A percentile compares a stretch with the other conserved stretches of the same genome.
Conservation (phyloP, 2,888 invertebrate species). For the Scaptomyza flava region DNA sequence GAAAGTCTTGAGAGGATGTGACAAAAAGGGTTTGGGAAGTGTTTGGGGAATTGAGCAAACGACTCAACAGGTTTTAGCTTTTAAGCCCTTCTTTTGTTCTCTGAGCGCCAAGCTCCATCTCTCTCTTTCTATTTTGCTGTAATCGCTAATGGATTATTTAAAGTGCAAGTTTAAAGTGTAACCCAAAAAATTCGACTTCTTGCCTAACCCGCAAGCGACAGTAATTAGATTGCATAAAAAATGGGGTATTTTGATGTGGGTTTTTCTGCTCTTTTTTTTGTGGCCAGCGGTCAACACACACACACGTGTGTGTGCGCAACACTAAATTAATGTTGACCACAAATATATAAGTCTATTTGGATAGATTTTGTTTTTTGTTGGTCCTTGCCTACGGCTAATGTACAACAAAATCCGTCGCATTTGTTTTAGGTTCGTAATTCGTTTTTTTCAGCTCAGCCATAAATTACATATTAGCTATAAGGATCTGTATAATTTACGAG, state of each 20-base stretch:
- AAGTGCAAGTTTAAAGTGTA: constrained; percentile 66
- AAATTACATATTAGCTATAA: constrained; percentile 79
- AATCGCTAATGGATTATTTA: constrained; percentile 78
- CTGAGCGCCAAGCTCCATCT: constrained; percentile 21
- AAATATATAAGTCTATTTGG: constrained; percentile 48
- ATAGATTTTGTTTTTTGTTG: constrained; percentile 18
- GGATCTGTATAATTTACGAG: constrained; percentile 79
- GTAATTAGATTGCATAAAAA: constrained; percentile 73
- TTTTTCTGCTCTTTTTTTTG: constrained; percentile 15
- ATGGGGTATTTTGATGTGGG: constrained; percentile 54
- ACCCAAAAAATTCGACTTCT: neutral
- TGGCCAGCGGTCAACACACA: constrained; percentile 37
- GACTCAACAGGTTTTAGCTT: constrained; percentile 85
- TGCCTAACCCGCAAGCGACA: constrained; percentile 23
- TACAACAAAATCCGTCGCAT: constrained; percentile 69
- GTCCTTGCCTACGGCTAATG: constrained; percentile 66
- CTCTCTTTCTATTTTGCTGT: constrained; percentile 36
- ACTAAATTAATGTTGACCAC: constrained; percentile 53
- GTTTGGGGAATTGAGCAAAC: constrained; percentile 83
- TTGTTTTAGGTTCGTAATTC: constrained; percentile 59
- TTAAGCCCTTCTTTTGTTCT: constrained; percentile 68
- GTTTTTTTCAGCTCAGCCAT: constrained; percentile 55
- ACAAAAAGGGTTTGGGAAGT: constrained; percentile 67
- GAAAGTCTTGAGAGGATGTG: constrained; percentile 16
- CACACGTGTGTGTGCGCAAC: constrained; percentile 28